Evolutionary conservation across 2,888 invertebrate genomes (phyloP).

Genomic region (Parnassius smintheus): DNA sequence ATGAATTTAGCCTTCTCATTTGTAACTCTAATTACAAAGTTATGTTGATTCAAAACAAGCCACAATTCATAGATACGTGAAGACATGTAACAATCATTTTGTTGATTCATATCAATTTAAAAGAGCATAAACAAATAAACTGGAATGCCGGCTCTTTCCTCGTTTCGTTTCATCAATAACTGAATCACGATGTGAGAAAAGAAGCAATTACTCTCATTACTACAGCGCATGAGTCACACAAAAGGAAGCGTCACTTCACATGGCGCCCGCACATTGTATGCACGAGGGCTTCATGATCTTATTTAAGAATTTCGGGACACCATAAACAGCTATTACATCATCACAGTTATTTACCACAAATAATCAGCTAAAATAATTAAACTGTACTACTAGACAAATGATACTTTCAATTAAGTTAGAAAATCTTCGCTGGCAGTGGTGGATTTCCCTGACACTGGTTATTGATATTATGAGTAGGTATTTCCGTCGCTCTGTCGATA

Average conservation of each 20-base stretch:
- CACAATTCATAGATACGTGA: neutral
- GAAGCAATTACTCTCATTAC: slow-evolving; percentile 74
- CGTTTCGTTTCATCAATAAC: slow-evolving; percentile 49
- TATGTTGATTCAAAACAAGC: neutral
- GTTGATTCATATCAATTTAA: slow-evolving; percentile 68
- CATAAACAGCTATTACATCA: neutral
- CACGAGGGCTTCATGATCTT: slow-evolving; percentile 2
- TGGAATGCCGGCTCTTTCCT: slow-evolving; percentile 54
- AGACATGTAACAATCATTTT: slow-evolving; percentile 33
- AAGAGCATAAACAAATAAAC: slow-evolving; percentile 63
- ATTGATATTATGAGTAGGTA: no score
- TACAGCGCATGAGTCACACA: slow-evolving; percentile 60
- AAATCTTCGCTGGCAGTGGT: no score
- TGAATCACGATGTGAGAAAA: slow-evolving; percentile 79
- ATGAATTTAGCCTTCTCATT: neutral
- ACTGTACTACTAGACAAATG: no score
- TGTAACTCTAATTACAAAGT: no score
- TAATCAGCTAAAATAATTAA: no score
- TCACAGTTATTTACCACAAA: no score
- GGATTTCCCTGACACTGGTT: no score
- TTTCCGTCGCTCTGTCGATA: no score
- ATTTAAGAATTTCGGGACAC: slow-evolving; percentile 20
- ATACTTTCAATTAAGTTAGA: no score
- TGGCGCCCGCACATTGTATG: slow-evolving; percentile 27
- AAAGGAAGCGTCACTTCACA: slow-evolving; percentile 47